Evolutionary conservation across 1,140 invertebrate genomes (phyloP).

Genomic region (Eufriesea mexicana): DNA sequence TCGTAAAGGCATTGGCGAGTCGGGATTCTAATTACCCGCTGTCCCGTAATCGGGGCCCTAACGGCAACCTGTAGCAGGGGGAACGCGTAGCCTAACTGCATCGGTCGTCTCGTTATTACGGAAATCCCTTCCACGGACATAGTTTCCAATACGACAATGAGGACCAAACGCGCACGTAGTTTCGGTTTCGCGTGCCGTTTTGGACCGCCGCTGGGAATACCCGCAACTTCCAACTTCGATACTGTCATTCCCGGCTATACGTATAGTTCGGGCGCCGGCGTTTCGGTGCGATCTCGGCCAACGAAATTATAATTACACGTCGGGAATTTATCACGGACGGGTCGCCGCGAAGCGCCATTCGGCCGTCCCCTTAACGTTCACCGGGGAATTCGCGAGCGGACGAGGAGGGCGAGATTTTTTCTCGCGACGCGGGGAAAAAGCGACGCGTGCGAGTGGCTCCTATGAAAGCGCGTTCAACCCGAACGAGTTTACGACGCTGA

Average conservation of each 20-base stretch:
- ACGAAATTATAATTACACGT: not conserved
- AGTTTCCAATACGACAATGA: constrained; percentile 7
- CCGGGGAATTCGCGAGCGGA: not conserved
- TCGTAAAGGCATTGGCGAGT: not conserved
- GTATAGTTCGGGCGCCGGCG: not conserved
- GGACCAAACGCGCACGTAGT: not conserved
- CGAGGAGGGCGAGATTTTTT: not conserved
- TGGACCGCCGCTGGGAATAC: not conserved
- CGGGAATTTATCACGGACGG: not conserved
- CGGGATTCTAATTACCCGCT: constrained; percentile 12
- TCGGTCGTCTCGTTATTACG: constrained; percentile 5
- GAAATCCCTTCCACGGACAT: not conserved
- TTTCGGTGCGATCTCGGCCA: not conserved
- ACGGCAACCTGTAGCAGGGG: constrained; percentile 5
- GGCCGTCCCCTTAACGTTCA: too few species aligned
- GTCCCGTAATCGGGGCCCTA: not conserved
- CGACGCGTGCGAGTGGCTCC: not conserved
- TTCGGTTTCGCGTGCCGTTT: not conserved
- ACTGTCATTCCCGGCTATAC: not conserved
- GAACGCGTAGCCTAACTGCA: not conserved
- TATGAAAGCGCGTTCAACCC: constrained; percentile 4
- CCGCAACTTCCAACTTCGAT: not conserved
- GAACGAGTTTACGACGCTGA: constrained; percentile 19
- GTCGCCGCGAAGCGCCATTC: too few species aligned
- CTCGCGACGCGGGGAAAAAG: not conserved